Base-by-base conservation (phyloP, 2,797 vertebrate genomes). In the Gymnoscopelus braueri region DNA sequence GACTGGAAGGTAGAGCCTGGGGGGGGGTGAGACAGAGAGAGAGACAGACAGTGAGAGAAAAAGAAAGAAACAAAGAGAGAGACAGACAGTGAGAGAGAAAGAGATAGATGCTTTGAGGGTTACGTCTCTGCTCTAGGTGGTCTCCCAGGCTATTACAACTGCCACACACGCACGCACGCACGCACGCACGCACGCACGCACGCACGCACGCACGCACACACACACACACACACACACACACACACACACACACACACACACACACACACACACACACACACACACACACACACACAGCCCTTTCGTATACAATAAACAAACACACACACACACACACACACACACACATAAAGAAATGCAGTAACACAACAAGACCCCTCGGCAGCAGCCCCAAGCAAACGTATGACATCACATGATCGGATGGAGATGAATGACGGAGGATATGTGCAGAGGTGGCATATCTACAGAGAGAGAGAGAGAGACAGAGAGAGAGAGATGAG, bases 361-460 rank as follows among this genome's bases (percentile, higher is more conserved):
- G 26, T 51, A 39, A 69, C 56, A 72, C 57, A n/a, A 14, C 12
- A 35, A 24, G 54, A 23, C 60, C 3, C 29, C 39, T 29, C 15
- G 19, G n/a, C 26, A 13, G 23, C 66, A 77, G 15, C 57, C 63
- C 79, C 44, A 15, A 52, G 78, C 51, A 75, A 67, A 80, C 65
- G 80, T 48, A 72, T 65, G 66, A 77, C 68, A 71, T 71, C 72
- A 79, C 71, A 78, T 72, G 74, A 79, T 72, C 60, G 62, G 66
- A 85, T 84, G 72, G 56, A 58, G 65, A 83, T 73, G 74, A 32
- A 82, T 87, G 82, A 71, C 52, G 32, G 55, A 79, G 70, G 66
- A 88, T 83, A 84, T 78, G 72, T 67, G 75, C 78, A 65, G 8
- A 44, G 74, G 84, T 82, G 75, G 73, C n/a, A 78, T 60, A 71